A percentile compares a stretch with the other conserved stretches of the same genome.
phyloP scores from a whole-genome alignment of 1,140 invertebrate genomes.

The Trichomalopsis sarcophagae region DNA sequence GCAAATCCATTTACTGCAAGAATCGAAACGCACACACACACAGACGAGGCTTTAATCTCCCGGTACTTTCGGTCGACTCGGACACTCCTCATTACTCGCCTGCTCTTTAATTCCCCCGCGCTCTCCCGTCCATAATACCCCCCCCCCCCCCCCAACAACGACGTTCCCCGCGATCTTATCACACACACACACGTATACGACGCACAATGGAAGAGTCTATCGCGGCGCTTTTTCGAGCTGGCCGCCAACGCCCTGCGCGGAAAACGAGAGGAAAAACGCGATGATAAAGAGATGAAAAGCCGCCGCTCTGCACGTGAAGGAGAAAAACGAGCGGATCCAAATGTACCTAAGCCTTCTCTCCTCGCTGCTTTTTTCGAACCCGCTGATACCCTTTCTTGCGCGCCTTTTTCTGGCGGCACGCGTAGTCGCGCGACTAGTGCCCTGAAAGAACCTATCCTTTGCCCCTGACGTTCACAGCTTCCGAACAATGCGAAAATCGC shows the following conservation, averaged over 20 bases:
- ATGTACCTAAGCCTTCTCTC: neutral
- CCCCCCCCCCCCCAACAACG: too few species aligned
- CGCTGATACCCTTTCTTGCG: neutral
- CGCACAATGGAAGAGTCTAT: neutral
- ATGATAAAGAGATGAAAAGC: conserved; percentile 38
- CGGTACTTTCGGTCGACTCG: too few species aligned
- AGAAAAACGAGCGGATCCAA: neutral
- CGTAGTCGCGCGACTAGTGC: too few species aligned
- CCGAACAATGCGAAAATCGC: neutral
- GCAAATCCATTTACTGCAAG: neutral
- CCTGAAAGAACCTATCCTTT: neutral
- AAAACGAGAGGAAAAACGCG: conserved; percentile 12
- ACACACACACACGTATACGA: too few species aligned
- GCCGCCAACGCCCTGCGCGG: neutral
- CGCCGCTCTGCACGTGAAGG: neutral
- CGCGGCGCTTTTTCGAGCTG: neutral
- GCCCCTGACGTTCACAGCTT: too few species aligned
- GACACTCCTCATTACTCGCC: neutral
- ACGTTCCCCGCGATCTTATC: neutral
- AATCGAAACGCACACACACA: neutral
- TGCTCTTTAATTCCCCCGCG: neutral
- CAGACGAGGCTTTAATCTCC: too few species aligned
- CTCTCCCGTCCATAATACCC: neutral
- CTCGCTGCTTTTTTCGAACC: neutral
- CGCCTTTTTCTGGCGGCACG: too few species aligned